These are phyloP conservation scores for Caerostris extrusa DNA, from an alignment of 1,140 invertebrate species.

Conservation along the genomic window DNA sequence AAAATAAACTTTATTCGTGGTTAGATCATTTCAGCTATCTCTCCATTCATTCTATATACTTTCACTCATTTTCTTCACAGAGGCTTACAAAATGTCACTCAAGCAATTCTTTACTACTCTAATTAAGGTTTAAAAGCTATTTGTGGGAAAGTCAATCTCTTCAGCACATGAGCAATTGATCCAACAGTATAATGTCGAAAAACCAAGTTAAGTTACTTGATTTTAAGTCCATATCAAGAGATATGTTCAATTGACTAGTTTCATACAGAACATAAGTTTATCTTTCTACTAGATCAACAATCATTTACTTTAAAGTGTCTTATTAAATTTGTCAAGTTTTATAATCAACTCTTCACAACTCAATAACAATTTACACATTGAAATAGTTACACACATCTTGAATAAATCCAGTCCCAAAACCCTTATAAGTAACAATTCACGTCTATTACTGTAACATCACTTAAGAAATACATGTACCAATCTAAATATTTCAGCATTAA, in stretches of 20 bases:
- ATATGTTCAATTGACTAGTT: conserved; percentile 55
- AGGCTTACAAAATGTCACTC: neutral
- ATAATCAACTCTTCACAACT: neutral
- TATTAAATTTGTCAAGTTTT: neutral
- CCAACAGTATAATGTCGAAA: neutral
- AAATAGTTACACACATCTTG: neutral
- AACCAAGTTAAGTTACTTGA: conserved; percentile 22
- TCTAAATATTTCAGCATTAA: conserved; percentile 2
- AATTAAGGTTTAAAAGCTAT: conserved; percentile 19
- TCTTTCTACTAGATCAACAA: neutral
- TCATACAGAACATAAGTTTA: conserved; percentile 21
- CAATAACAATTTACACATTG: neutral
- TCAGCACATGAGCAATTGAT: neutral
- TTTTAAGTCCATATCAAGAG: conserved; percentile 20
- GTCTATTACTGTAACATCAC: neutral
- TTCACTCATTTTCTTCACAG: neutral
- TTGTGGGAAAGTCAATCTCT: neutral
- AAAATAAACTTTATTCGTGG: neutral
- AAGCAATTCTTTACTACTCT: conserved; percentile 22
- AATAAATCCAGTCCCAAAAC: neutral
- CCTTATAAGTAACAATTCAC: neutral
- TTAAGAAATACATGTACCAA: neutral
- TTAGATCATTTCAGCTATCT: neutral
- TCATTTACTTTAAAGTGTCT: neutral
- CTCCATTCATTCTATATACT: neutral